Evolutionary conservation across 2,797 vertebrate species (phyloP).

Genomic region (Myiothlypis chrysogaster): DNA sequence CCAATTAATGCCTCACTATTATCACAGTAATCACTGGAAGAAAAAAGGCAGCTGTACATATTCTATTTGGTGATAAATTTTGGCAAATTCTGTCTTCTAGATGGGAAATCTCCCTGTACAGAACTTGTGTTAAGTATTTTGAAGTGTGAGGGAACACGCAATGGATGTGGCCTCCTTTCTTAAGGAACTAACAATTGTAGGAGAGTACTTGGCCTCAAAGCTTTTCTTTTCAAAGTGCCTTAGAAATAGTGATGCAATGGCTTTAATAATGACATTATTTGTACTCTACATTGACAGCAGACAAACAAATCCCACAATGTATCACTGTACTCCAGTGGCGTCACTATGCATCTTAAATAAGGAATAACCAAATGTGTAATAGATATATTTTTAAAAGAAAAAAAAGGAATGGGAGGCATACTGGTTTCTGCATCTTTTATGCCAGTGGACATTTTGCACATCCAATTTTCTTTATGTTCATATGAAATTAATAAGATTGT

Average conservation of each 20-base stretch:
- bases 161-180: slow-evolving; percentile 57
- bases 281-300: slow-evolving; percentile 53
- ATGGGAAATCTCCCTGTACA: neutral
- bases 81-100: slow-evolving; percentile 5
- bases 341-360: slow-evolving; percentile 47
- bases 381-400: neutral
- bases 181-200: slow-evolving; percentile 53
- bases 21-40: neutral
- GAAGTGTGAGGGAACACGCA: slow-evolving; percentile 18
- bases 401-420: neutral
- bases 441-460: neutral
- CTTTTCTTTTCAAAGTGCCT: slow-evolving; percentile 57
- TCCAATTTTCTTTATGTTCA: neutral
- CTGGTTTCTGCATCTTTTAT: neutral
- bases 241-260: slow-evolving; percentile 25
- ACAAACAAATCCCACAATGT: slow-evolving; percentile 70
- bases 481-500: neutral
- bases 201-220: slow-evolving; percentile 53
- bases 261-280: slow-evolving; percentile 4
- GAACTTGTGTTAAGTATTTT: neutral
- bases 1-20: neutral
- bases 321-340: slow-evolving; percentile 62
- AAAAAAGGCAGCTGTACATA: neutral
- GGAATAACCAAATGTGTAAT: neutral
- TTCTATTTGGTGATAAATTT: neutral